Base-by-base conservation (phyloP, 64 coral and sea anemone species). In the Stylophora pistillata region DNA sequence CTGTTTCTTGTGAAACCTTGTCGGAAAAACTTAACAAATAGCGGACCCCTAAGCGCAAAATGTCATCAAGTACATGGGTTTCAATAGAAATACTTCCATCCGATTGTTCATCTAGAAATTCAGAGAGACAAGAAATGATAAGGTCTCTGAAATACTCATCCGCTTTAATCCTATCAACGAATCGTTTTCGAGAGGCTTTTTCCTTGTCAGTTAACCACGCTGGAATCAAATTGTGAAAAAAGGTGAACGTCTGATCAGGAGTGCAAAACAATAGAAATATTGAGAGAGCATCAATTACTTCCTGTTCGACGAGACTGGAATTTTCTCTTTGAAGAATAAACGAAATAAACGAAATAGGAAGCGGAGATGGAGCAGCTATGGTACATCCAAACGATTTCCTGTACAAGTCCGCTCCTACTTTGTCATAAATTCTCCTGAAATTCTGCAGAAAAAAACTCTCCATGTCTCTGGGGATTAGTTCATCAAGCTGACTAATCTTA, bases 171-270 rank as follows among this genome's bases (percentile, higher is more conserved):
- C 53, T 86, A 21, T 92, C 84, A 23, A 92, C 69, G 56, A 92
- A 87, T 15, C 53, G 71, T 73, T 57, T 68, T 16, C 90, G 83
- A 58, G 72, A 74, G 4, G 74, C 82, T 78, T 72, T 72, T 23
- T 86, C 33, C 82, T 78, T 33, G 30, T 86, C 17, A 18, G 53
- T 86, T 47, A 91, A 64, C 89, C 89, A 91, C 56, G 55, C 31
- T 47, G 89, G 89, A 7, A 91, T 76, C 16, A 91, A 61, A 26
- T 82, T 91, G 37, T 86, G 89, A 10, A 86, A 41, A 86, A 91
- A 91, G 4, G 73, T 77, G 34, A 77, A 75, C 16, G 82, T 65
- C 20, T 73, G 4, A 74, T 91, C 78, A 52, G 34, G 60, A 73
- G 62, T 60, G 23, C 23, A 30, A 3, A 63, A 37, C 1, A 66